Conservation (phyloP, 2,113 vertebrate genomes). For the Mastomys coucha region DNA sequence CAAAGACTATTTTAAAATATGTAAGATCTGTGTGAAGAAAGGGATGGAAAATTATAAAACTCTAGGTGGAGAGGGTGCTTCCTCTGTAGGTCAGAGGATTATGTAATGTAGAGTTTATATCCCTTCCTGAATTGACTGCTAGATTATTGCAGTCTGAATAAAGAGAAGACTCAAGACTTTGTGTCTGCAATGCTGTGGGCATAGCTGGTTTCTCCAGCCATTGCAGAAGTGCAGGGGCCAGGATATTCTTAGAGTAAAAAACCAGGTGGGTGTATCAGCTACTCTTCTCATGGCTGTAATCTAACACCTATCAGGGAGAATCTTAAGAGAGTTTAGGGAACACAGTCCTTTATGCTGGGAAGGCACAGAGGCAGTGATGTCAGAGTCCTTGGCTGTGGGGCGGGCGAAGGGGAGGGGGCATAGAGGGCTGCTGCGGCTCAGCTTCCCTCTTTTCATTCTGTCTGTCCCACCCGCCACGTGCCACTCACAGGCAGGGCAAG, state of each 20-base stretch:
- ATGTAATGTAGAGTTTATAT: background rate
- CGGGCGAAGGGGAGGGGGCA: background rate
- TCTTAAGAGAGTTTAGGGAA: background rate
- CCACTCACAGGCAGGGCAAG: background rate
- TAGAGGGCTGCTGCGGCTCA: too few relatives aligned
- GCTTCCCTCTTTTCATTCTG: background rate
- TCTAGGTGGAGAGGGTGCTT: background rate
- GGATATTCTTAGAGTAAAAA: background rate
- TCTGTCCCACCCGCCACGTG: background rate
- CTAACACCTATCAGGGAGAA: background rate
- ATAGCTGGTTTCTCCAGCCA: slow-evolving; percentile 17
- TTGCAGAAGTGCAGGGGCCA: background rate
- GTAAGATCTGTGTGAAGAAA: background rate
- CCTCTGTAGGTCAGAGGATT: slow-evolving; percentile 17
- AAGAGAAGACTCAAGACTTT: background rate
- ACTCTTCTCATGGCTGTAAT: too few relatives aligned
- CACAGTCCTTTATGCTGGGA: background rate
- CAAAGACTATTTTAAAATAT: slow-evolving; percentile 2
- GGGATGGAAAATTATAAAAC: background rate
- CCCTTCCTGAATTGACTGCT: background rate
- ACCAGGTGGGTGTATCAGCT: background rate
- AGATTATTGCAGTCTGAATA: background rate
- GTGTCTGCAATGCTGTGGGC: background rate
- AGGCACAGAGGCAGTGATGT: background rate
- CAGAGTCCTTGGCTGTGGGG: background rate